Evolutionary conservation across 1,140 invertebrate genomes (phyloP), one percentile per base, ranked within the genome.

Genomic region (Tetramorium alpestre): DNA sequence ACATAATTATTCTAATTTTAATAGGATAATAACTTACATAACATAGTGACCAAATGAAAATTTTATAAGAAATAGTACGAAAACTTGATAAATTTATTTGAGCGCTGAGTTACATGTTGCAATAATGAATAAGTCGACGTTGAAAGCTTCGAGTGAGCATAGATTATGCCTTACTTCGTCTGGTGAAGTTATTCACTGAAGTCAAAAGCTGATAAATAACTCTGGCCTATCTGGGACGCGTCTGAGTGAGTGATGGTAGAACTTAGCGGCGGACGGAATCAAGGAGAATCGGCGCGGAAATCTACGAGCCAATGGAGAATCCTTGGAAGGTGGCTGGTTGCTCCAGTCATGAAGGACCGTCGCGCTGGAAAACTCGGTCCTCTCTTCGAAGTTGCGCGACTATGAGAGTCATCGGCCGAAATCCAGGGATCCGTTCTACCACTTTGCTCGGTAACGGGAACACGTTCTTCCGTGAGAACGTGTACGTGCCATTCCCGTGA

Each of bases 151-250:
- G 22, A 78, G 7, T 4, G 64, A 22, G 13, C 5, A 22, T 56
- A 69, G 16, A n/a, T 56, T 41, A 25, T n/a, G 44, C 18, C 51
- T 69, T 18, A 44, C 10, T 25, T 51, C 22, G 56, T 3, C 4
- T 11, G 28, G 22, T 25, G 25, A 70, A 54, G n/a, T 69, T 81
- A 69, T 81, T 54, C 78, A 10, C 65, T 13, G 11, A 11, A 47
- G 67, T 73, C 69, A 75, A 58, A 75, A 72, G 41, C 80, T 84
- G 80, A 84, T 84, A 84, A 84, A 84, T 84, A 84, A 84, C 67
- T 62, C 51, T 47, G n/a, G n/a, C 25, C 69, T 84, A 84, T 84
- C 69, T 82, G 67, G 80, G 67, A 82, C 69, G 69, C 54, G 69
- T 73, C 44, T 49, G 51, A n/a, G 69, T 84, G 69, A 84, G 38